Percentiles rank a stretch among this genome's conserved stretches.
These are phyloP conservation scores for Alligator mississippiensis DNA, from an alignment of 2,113 vertebrate genomes.

Conservation along the genomic window DNA sequence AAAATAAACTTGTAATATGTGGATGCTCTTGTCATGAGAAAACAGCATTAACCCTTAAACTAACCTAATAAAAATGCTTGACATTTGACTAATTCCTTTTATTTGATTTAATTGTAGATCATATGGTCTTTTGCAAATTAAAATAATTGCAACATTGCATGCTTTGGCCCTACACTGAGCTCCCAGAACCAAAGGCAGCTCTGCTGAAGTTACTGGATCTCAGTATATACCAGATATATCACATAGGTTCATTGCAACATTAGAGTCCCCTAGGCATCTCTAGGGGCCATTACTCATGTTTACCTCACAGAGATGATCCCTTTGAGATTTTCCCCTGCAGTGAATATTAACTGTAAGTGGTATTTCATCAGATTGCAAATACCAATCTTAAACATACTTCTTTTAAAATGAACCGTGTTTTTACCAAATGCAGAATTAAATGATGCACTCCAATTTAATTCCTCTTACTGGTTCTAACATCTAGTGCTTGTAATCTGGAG, in stretches of 20 bases:
- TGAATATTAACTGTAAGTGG: accelerated
- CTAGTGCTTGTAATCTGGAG: background rate
- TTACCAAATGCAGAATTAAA: background rate
- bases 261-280: background rate
- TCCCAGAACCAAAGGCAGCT: background rate
- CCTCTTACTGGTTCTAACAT: background rate
- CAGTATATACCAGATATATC: background rate
- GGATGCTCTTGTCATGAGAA: background rate
- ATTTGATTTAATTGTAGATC: background rate
- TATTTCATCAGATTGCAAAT: background rate
- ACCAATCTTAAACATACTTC: background rate
- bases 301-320: background rate
- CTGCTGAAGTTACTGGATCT: background rate
- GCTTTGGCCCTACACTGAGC: background rate
- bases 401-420: background rate
- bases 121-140: background rate
- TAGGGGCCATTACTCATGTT: background rate
- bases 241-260: background rate
- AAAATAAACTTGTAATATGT: background rate
- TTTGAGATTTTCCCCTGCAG: background rate
- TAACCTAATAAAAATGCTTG: background rate
- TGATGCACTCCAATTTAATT: background rate
- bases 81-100: background rate
- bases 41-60: background rate
- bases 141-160: background rate